These are phyloP conservation scores for Agrochola macilenta DNA, from an alignment of 2,888 invertebrate species.

Conservation along the genomic window DNA sequence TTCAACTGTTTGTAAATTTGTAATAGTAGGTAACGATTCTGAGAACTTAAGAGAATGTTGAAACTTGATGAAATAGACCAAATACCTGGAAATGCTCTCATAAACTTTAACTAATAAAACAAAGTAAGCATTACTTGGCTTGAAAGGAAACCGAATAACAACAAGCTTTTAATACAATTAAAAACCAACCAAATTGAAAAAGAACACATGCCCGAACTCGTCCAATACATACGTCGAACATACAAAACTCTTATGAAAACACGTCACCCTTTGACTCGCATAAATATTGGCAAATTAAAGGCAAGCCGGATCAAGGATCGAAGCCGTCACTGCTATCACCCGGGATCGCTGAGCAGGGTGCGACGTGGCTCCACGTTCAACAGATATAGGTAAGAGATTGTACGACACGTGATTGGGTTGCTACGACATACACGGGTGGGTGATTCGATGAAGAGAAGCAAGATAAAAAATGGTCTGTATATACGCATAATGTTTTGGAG, in stretches of 20 bases:
- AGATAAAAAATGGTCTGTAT: constrained; percentile 22
- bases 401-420: constrained; percentile 47
- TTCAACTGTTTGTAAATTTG: neutral
- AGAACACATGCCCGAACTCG: too few relatives aligned
- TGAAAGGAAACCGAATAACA: neutral
- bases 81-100: neutral
- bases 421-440: neutral
- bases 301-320: constrained; percentile 28
- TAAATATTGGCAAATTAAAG: constrained; percentile 64
- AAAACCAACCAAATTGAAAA: neutral
- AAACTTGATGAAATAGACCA: neutral
- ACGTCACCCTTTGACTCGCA: constrained; percentile 26
- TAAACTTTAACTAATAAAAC: neutral
- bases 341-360: constrained; percentile 57
- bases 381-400: constrained; percentile 52
- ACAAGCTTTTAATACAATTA: neutral
- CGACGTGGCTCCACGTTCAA: constrained; percentile 48
- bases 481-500: constrained; percentile 1
- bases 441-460: constrained; percentile 8
- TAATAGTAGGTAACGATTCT: neutral
- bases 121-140: neutral
- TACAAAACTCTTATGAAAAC: neutral
- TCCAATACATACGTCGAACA: neutral
- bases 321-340: constrained; percentile 46
- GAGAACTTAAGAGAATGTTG: neutral